These are phyloP conservation scores for Anguilla pacifica DNA, from an alignment of 2,797 vertebrate species.

Conservation along the genomic window DNA sequence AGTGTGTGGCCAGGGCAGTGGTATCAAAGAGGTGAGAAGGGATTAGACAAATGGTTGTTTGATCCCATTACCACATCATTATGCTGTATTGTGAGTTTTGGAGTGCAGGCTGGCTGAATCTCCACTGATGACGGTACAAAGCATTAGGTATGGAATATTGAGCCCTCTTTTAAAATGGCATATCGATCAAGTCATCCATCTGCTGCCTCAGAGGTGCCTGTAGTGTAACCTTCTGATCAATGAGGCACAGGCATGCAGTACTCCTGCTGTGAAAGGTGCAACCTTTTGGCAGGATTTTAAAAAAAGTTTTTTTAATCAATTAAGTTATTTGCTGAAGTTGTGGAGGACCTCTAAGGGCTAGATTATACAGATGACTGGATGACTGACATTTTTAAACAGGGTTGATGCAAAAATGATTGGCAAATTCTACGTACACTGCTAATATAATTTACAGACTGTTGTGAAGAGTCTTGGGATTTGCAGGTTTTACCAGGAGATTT, in stretches of 20 bases:
- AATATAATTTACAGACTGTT: neutral
- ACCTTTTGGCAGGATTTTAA: neutral
- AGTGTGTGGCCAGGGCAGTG: neutral
- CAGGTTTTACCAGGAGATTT: neutral
- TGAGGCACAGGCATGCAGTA: neutral
- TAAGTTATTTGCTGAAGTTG: neutral
- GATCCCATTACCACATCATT: conserved; percentile 19
- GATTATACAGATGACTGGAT: neutral
- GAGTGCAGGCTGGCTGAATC: neutral
- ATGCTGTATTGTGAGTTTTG: conserved; percentile 18
- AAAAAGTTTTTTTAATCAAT: neutral
- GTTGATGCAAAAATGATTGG: neutral
- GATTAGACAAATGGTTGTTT: conserved; percentile 21
- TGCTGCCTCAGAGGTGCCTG: neutral
- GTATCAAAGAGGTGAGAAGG: neutral
- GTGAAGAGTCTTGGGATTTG: neutral
- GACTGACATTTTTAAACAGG: neutral
- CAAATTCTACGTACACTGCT: neutral
- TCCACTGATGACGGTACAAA: neutral
- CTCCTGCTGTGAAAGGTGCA: neutral
- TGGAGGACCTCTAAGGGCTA: neutral
- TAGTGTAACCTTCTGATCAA: neutral
- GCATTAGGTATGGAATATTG: conserved; percentile 6
- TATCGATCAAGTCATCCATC: conserved; percentile 23
- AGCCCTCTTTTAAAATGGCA: conserved; percentile 6